Base-by-base conservation (phyloP, 1,140 invertebrate species). In the Brachionus asplanchnoidis region DNA sequence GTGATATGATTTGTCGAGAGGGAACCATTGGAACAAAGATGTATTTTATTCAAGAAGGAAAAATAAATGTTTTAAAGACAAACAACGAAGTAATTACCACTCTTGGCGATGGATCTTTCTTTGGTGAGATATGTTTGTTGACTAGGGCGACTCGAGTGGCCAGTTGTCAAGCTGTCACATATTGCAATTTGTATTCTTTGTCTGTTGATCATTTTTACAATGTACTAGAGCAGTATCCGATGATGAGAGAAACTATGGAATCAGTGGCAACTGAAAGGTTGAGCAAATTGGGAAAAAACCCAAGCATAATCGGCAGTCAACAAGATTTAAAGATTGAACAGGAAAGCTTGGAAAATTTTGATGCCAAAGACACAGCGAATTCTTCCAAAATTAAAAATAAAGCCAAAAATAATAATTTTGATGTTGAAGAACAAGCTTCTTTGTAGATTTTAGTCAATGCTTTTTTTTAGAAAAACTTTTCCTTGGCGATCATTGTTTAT, bases 241-340 rank as follows among this genome's bases (percentile, higher is more conserved):
- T 98, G 80, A 98, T 99, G 96, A 92, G 97, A 86, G 93, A 96
- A 87, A 98, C 97, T 14, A 97, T 99, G 95, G 97, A 98, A 91
- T 97, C 95, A 89, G 96, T 99, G 86, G 97, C 97, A 87, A 97
- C 97, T 87, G 96, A 99, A 92, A 93, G 95, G 91, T 92, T 99
- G 86, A 97, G 97, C 91, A 98, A 98, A 92, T 97, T 99, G 88
- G 97, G 97, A 78, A 98, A 98, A 91, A 97, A 98, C 92, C 96
- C 96, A 60, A 97, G 95, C 88, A 92, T 84, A 9, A 56, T 75
- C 2, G 26, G 28, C 40, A 56, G 36, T 9, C 3, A 44, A 42
- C 66, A 84, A 56, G 42, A 77, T 84, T 60, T 84, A 11, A 50
- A 56, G n/a, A 70, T 17, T 32, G 68, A 75, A 14, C 20, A 73